Evolutionary conservation across 2,113 vertebrate genomes (phyloP).

Genomic region (Zingel zingel): DNA sequence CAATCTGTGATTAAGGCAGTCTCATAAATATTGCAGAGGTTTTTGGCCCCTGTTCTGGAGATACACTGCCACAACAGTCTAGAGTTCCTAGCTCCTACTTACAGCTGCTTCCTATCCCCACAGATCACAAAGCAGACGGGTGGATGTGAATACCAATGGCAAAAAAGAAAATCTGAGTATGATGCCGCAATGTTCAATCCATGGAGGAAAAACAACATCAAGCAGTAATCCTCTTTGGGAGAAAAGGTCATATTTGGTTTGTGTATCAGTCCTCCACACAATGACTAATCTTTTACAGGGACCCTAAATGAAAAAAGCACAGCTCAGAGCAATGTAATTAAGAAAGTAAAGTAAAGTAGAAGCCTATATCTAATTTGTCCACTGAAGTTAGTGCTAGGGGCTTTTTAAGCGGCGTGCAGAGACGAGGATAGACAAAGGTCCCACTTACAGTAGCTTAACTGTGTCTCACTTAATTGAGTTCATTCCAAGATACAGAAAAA

Average conservation of each 20-base stretch:
- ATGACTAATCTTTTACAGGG: conserved; percentile 76
- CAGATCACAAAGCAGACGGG: conserved; percentile 70
- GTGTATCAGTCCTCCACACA: conserved; percentile 79
- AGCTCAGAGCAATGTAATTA: conserved; percentile 71
- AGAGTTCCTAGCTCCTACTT: conserved; percentile 82
- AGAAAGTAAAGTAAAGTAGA: conserved; percentile 71
- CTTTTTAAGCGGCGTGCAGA: conserved; percentile 86
- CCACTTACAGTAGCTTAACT: conserved; percentile 74
- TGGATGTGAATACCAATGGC: conserved; percentile 77
- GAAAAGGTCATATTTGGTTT: conserved; percentile 88
- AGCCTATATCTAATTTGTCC: conserved; percentile 76
- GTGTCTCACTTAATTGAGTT: conserved; percentile 74
- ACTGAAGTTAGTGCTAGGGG: conserved; percentile 70
- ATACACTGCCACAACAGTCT: conserved; percentile 93
- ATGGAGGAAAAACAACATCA: conserved; percentile 67
- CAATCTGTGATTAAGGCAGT: conserved; percentile 95
- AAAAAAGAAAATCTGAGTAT: conserved; percentile 60
- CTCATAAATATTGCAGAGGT: conserved; percentile 96
- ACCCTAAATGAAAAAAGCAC: conserved; percentile 62
- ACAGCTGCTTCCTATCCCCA: conserved; percentile 63
- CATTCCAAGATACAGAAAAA: conserved; percentile 72
- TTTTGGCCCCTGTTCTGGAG: conserved; percentile 93
- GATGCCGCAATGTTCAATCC: conserved; percentile 63
- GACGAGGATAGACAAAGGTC: conserved; percentile 82
- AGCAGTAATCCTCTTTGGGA: conserved; percentile 95